Evolutionary conservation across 2,797 vertebrate species (phyloP), one percentile per base, ranked within the genome.

Genomic region (Sebastes minor): DNA sequence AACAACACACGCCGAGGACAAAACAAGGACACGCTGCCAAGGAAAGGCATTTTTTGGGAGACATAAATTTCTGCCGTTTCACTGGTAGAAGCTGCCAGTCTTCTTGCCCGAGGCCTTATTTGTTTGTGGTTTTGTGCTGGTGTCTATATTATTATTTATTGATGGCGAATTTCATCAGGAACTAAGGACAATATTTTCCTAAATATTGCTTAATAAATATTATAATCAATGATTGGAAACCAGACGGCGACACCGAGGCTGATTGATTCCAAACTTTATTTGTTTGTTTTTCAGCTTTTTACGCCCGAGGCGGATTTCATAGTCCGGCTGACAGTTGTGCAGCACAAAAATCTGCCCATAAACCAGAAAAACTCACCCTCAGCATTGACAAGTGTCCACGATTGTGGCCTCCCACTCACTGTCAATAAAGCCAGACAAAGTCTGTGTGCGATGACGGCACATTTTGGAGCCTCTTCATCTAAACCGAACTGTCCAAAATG

Each of bases 11-110:
- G 20, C 55, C 1, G 42, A 70, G 84, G 86, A 85, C 81, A 55
- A 87, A 74, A 78, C 76, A 75, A 88, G 86, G 81, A 89, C 80
- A 46, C 4, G 5, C 30, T 60, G 76, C 62, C 55, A 74, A 74
- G 80, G 59, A 61, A 76, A 74, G 73, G 59, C 69, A 64, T 49
- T 61, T 74, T 71, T 57, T 75, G 3, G 30, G 76, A 68, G 52
- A 62, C 68, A 89, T 66, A 71, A 57, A 80, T 75, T 78, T 70
- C 20, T 71, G 60, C 67, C 28, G 14, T 69, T 73, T 53, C 30
- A 68, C n/a, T 18, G 16, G 52, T 59, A 18, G 60, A 66, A 57
- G 65, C 77, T 76, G 81, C 66, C 27, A 57, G 49, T 63, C 53
- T 70, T 60, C 23, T 66, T 33, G 32, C 65, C 25, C 2, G 25